Conservation (phyloP, 1,140 invertebrate genomes). For the Leptinotarsa texana region DNA sequence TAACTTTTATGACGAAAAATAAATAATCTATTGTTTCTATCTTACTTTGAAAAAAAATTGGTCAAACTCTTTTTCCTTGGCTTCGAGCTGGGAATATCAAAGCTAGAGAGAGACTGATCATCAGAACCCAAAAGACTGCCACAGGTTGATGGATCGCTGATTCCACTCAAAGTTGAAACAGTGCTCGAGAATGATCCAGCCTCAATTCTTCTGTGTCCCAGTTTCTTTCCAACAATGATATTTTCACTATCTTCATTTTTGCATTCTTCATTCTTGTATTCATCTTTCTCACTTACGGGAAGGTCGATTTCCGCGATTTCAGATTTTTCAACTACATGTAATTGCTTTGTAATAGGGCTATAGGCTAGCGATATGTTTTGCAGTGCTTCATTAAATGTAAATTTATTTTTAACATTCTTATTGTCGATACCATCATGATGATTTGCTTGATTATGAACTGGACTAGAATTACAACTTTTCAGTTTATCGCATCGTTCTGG, state of each 20-base stretch:
- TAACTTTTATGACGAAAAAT: no score
- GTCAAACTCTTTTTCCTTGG: constrained; percentile 51
- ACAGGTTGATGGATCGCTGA: constrained; percentile 59
- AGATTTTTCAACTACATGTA: constrained; percentile 52
- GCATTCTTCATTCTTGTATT: constrained; percentile 23
- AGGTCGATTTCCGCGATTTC: constrained; percentile 6
- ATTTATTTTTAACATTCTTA: constrained; percentile 39
- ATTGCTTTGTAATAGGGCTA: constrained; percentile 58
- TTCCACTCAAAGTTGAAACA: constrained; percentile 55
- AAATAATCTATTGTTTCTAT: constrained; percentile 7
- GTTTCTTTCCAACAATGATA: constrained; percentile 48
- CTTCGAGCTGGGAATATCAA: constrained; percentile 40
- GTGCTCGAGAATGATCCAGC: constrained; percentile 60
- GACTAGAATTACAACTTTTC: constrained; percentile 42
- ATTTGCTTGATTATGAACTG: constrained; percentile 22
- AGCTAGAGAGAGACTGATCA: constrained; percentile 50
- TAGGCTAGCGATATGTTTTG: constrained; percentile 62
- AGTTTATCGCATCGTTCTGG: constrained; percentile 53
- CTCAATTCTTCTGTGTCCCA: constrained; percentile 56
- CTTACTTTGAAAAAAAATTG: constrained; percentile 55
- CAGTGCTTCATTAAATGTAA: constrained; percentile 58
- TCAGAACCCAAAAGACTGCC: constrained; percentile 58
- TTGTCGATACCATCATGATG: constrained; percentile 37
- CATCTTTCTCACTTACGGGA: neutral
- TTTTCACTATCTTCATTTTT: constrained; percentile 21